These are phyloP conservation scores for Setipinna tenuifilis DNA, from an alignment of 2,797 vertebrate species.

Conservation along the genomic window DNA sequence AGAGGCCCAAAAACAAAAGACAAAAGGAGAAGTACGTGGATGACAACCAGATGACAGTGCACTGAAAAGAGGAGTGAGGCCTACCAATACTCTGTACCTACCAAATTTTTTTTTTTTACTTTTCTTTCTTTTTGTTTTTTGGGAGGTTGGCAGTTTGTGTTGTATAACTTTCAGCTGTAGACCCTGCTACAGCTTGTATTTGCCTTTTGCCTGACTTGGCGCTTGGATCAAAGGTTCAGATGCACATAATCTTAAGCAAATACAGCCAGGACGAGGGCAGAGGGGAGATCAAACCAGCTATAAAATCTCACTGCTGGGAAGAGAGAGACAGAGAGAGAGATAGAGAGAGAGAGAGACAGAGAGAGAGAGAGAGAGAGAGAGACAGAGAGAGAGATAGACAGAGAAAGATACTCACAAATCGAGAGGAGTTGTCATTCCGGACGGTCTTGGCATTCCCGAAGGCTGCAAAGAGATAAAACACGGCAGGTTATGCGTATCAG, in stretches of 20 bases:
- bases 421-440: constrained; percentile 97
- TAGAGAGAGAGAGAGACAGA: too few relatives aligned
- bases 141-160: background rate
- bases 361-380: background rate
- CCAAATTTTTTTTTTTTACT: background rate
- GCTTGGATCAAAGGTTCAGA: constrained; percentile 48
- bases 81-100: background rate
- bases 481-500: constrained; percentile 14
- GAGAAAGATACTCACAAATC: constrained; percentile 91
- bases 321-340: background rate
- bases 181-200: background rate
- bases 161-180: background rate
- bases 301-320: background rate
- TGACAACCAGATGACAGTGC: constrained; percentile 3
- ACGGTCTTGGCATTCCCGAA: constrained; percentile 99
- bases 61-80: background rate
- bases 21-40: constrained; percentile 17
- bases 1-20: background rate
- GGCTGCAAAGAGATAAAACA: constrained; percentile 74
- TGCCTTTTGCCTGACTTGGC: constrained; percentile 31
- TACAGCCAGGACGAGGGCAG: constrained; percentile 25
- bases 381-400: background rate
- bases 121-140: too few relatives aligned
- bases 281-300: constrained; percentile 32
- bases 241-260: constrained; percentile 51